Evolutionary conservation across 2,797 vertebrate genomes (phyloP).

Genomic region (Melanotaenia nigrans): DNA sequence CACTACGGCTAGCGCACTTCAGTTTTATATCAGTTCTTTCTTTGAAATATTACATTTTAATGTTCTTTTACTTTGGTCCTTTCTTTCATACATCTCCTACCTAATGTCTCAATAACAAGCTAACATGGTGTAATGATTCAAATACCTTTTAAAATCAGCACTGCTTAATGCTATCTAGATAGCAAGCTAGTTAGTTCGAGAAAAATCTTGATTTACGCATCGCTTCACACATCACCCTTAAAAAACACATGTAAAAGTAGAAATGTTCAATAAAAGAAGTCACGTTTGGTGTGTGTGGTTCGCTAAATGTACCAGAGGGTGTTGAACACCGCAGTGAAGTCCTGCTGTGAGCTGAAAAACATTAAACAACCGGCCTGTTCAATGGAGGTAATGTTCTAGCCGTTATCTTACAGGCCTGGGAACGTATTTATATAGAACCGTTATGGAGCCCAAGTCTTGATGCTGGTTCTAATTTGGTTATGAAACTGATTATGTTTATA

Average conservation of each 20-base stretch:
- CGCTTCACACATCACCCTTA: not conserved
- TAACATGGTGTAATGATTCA: not conserved
- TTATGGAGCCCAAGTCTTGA: not conserved
- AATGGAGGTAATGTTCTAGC: conserved; percentile 15
- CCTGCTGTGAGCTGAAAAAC: not conserved
- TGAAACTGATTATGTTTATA: conserved; percentile 31
- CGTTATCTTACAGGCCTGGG: not conserved
- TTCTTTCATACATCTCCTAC: fast-evolving
- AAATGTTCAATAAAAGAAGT: not conserved
- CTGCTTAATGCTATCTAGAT: conserved; percentile 14
- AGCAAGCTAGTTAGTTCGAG: conserved; percentile 47
- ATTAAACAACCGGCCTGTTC: not conserved
- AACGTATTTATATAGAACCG: not conserved
- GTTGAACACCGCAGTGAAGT: fast-evolving
- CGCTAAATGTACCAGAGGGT: fast-evolving
- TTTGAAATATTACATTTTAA: not conserved
- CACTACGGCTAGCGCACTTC: conserved; percentile 13
- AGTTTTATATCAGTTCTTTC: not conserved
- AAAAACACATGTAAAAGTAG: not conserved
- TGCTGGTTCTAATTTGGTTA: not conserved
- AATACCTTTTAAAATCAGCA: not conserved
- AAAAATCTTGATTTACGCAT: conserved; percentile 41
- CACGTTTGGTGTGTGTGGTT: not conserved
- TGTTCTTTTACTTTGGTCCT: not conserved
- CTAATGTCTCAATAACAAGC: not conserved